Conservation (phyloP, 2,113 vertebrate species). For the Protobothrops flavoviridis region DNA sequence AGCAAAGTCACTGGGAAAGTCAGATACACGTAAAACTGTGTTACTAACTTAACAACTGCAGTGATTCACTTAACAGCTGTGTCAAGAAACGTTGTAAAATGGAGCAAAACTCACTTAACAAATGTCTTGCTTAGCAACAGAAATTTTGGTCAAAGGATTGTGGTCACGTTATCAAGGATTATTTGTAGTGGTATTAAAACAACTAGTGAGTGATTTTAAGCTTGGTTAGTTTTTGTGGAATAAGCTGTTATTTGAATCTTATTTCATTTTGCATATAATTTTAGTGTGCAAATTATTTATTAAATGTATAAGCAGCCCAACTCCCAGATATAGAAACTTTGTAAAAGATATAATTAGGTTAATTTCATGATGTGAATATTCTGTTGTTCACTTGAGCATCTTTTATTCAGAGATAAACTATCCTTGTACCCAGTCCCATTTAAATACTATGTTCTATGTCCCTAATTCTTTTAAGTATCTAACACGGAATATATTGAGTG, state of each 20-base stretch:
- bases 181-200: not conserved
- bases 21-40: not conserved
- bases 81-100: not conserved
- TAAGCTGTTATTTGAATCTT: not conserved
- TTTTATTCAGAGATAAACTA: not conserved
- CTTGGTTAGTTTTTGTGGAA: not conserved
- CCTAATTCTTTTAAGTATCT: not conserved
- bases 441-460: not conserved
- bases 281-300: not conserved
- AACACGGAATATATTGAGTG: not conserved
- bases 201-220: not conserved
- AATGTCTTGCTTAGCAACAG: not conserved
- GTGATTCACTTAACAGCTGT: not conserved
- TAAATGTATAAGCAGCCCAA: not conserved
- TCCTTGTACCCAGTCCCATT: not conserved
- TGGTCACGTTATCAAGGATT: not conserved
- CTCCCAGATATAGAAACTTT: not conserved
- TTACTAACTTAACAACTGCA: not conserved
- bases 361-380: not conserved
- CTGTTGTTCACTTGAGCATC: not conserved
- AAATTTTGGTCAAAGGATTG: not conserved
- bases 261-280: not conserved
- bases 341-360: not conserved
- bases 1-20: not conserved
- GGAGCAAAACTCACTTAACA: not conserved